Conservation (phyloP, 2,113 vertebrate genomes). For the Leucoraja erinaceus region DNA sequence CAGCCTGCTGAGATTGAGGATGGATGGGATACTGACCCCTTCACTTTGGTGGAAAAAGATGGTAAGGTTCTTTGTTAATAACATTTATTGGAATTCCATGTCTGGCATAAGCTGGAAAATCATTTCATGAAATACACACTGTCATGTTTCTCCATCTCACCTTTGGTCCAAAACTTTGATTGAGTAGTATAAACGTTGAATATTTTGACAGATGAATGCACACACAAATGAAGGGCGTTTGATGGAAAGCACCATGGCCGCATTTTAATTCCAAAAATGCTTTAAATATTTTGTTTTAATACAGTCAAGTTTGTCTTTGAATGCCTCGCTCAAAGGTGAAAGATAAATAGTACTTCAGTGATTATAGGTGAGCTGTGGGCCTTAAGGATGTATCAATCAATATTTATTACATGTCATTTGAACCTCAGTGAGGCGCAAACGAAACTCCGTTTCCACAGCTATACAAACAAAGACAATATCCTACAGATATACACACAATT, state of each 20-base stretch:
- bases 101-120: not conserved
- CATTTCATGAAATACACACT: not conserved
- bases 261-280: not conserved
- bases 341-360: not conserved
- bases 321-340: not conserved
- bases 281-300: not conserved
- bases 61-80: constrained; percentile 55
- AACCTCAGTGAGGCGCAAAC: too few species aligned
- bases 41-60: constrained; percentile 82
- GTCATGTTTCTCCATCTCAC: too few species aligned
- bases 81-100: not conserved
- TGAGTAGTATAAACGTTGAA: not conserved
- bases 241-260: not conserved
- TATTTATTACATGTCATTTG: too few species aligned
- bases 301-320: not conserved
- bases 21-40: constrained; percentile 91
- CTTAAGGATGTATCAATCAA: not conserved
- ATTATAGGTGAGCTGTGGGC: not conserved
- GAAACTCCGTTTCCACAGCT: too few species aligned
- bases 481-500: too few species aligned
- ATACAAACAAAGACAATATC: too few species aligned
- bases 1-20: constrained; percentile 80
- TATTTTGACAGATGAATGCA: not conserved
- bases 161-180: not conserved
- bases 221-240: not conserved